These are phyloP conservation scores for Prionailurus bengalensis DNA, from an alignment of 2,113 vertebrate genomes.

Conservation along the genomic window DNA sequence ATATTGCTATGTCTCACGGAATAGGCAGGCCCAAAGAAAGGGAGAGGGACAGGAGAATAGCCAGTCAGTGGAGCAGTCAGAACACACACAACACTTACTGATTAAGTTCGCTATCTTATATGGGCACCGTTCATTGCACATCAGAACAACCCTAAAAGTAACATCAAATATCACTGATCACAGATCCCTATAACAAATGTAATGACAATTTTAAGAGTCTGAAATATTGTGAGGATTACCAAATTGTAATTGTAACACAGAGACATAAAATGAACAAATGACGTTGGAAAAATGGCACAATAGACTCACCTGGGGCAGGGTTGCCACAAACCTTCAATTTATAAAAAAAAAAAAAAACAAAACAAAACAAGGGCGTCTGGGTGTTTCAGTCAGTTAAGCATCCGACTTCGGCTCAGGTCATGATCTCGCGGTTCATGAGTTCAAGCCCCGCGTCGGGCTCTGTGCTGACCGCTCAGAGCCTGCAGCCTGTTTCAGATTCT, in stretches of 20 bases:
- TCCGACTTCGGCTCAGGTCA: no score
- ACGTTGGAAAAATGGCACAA: neutral
- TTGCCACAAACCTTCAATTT: neutral
- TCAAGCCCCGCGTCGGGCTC: no score
- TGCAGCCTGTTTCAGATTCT: no score
- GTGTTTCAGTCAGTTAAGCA: no score
- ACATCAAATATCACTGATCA: neutral
- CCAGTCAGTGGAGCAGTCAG: neutral
- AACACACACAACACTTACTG: neutral
- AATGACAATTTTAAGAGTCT: neutral
- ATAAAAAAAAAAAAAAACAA: neutral
- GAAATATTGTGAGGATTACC: neutral
- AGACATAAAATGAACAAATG: neutral
- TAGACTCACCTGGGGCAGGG: neutral
- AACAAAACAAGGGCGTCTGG: neutral
- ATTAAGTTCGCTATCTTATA: neutral
- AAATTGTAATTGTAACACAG: neutral
- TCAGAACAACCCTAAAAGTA: neutral
- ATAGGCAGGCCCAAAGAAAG: neutral
- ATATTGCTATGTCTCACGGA: neutral
- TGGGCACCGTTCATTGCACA: neutral
- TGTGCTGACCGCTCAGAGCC: no score
- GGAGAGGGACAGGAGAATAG: neutral
- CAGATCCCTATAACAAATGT: neutral
- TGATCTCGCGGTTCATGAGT: no score